Conservation (phyloP, 1,140 invertebrate genomes). For the Leptinotarsa undecemlineata region DNA sequence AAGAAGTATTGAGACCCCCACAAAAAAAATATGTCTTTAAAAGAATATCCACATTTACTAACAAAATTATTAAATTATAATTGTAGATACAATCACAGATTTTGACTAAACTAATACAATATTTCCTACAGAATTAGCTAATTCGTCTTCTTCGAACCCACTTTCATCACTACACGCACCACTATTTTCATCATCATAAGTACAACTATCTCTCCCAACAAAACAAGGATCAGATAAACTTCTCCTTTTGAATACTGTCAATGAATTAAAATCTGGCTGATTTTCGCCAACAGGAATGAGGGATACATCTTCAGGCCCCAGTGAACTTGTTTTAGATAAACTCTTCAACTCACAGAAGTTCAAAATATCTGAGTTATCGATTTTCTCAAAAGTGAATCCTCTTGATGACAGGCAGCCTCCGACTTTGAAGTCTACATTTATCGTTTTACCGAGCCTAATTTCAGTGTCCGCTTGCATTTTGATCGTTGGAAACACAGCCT, state of each 20-base stretch:
- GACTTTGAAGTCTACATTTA: conserved; percentile 52
- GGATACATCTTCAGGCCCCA: conserved; percentile 51
- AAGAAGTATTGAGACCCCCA: too few species aligned
- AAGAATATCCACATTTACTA: too few species aligned
- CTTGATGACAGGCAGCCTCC: conserved; percentile 48
- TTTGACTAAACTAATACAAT: conserved; percentile 40
- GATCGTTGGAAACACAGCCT: conserved; percentile 47
- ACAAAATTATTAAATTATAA: conserved; percentile 8
- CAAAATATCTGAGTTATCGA: conserved; percentile 38
- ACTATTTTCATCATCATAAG: conserved; percentile 58
- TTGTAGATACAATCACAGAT: conserved; percentile 18
- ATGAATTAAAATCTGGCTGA: conserved; percentile 52
- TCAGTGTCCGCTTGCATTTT: conserved; percentile 44
- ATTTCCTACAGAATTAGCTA: conserved; percentile 42
- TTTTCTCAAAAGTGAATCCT: conserved; percentile 43
- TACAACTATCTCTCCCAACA: conserved; percentile 41
- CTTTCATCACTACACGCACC: conserved; percentile 63
- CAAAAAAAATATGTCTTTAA: too few species aligned
- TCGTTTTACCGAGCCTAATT: conserved; percentile 49
- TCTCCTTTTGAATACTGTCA: conserved; percentile 48
- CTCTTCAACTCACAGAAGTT: conserved; percentile 42
- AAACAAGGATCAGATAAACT: conserved; percentile 21
- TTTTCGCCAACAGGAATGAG: conserved; percentile 53
- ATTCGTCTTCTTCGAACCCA: conserved; percentile 61
- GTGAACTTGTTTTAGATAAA: conserved; percentile 36